Percentiles rank a stretch among this genome's conserved stretches.
phyloP scores from a whole-genome alignment of 2,888 invertebrate species.

The Ophion costatus region DNA sequence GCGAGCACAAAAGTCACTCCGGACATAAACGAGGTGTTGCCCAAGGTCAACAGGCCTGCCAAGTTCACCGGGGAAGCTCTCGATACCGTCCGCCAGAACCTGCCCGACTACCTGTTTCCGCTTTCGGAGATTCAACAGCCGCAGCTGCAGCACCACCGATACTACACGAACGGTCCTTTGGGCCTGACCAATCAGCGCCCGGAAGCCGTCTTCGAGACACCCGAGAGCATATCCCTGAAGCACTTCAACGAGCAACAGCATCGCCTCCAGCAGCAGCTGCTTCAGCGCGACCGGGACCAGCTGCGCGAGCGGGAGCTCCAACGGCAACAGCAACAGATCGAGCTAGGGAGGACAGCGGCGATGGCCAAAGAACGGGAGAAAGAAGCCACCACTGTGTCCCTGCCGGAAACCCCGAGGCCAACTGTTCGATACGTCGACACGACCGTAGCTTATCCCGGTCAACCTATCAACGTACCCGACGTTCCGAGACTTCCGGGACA shows the following conservation, averaged over 20 bases:
- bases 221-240: conserved; percentile 80
- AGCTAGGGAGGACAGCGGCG: conserved; percentile 43
- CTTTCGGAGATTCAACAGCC: conserved; percentile 70
- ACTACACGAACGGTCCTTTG: conserved; percentile 55
- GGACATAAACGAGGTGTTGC: conserved; percentile 80
- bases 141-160: conserved; percentile 52
- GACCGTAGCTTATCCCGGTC: conserved; percentile 65
- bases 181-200: conserved; percentile 71
- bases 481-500: conserved; percentile 30
- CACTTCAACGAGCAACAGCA: conserved; percentile 82
- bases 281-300: conserved; percentile 79
- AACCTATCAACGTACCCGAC: conserved; percentile 9
- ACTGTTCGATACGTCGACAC: conserved; percentile 69
- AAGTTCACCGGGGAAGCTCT: conserved; percentile 75
- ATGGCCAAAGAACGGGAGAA: conserved; percentile 45
- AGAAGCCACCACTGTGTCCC: conserved; percentile 46
- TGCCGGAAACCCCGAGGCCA: conserved; percentile 63
- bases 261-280: conserved; percentile 78
- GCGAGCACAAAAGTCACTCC: conserved; percentile 70
- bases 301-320: conserved; percentile 78
- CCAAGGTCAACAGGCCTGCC: conserved; percentile 75
- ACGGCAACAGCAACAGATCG: conserved; percentile 71
- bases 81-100: conserved; percentile 56
- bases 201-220: conserved; percentile 78
- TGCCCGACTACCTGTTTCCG: conserved; percentile 73